phyloP scores from a whole-genome alignment of 2,888 invertebrate genomes.

The Mellilla xanthometata region DNA sequence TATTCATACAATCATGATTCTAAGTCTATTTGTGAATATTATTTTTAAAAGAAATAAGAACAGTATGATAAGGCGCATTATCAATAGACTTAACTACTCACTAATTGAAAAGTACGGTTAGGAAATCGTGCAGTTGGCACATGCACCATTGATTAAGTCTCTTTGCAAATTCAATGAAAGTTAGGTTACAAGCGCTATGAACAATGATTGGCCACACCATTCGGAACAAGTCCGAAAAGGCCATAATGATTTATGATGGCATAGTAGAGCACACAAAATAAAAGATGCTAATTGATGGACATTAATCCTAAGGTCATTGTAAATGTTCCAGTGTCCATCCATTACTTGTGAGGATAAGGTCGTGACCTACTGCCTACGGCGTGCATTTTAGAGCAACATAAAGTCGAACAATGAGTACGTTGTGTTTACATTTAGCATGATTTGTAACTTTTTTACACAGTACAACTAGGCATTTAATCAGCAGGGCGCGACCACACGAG shows the following conservation, averaged over 20 bases:
- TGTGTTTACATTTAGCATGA: slow-evolving; percentile 6
- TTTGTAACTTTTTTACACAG: too few species aligned
- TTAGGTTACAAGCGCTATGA: not conserved
- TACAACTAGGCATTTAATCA: too few species aligned
- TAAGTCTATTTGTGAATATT: too few species aligned
- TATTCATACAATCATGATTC: too few species aligned
- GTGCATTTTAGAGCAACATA: slow-evolving; percentile 10
- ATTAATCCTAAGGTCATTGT: slow-evolving; percentile 21
- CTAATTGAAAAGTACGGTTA: too few species aligned
- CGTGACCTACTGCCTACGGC: slow-evolving; percentile 15
- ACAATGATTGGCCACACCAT: not conserved
- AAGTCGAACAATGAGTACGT: slow-evolving; percentile 6
- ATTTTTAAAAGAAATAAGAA: too few species aligned
- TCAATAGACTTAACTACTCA: too few species aligned
- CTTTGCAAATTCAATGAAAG: too few species aligned
- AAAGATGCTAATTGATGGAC: slow-evolving; percentile 20
- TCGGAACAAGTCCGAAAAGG: not conserved
- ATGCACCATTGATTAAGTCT: too few species aligned
- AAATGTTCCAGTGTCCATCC: slow-evolving; percentile 16
- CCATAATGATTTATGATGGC: slow-evolving; percentile 2
- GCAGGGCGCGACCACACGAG: too few species aligned
- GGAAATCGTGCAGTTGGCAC: too few species aligned
- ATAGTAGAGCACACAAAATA: slow-evolving; percentile 11
- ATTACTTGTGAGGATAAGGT: slow-evolving; percentile 17
- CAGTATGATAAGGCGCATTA: too few species aligned